Percentiles rank a stretch among this genome's conserved stretches.
phyloP scores from a whole-genome alignment of 2,888 invertebrate genomes.

The Rambutsinella grinnellia region DNA sequence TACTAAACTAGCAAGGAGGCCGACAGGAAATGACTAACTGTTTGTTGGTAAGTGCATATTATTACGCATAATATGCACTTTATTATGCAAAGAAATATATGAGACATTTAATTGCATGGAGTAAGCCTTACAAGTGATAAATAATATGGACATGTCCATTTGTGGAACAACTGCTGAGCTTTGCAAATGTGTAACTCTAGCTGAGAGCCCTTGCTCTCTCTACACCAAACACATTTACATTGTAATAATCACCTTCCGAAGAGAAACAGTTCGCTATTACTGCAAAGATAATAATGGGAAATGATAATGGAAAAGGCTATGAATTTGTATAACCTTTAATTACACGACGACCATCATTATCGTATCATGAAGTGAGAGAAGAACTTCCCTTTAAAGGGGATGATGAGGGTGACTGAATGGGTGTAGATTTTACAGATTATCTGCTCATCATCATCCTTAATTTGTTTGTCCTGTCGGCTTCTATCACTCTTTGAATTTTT shows the following conservation, averaged over 20 bases:
- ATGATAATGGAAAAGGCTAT: slow-evolving; percentile 39
- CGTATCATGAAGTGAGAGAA: slow-evolving; percentile 1
- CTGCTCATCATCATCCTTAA: slow-evolving; percentile 53
- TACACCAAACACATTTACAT: neutral
- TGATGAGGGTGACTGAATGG: slow-evolving; percentile 42
- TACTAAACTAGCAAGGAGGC: slow-evolving; percentile 23
- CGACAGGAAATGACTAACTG: slow-evolving; percentile 43
- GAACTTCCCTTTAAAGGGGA: slow-evolving; percentile 27
- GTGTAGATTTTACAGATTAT: slow-evolving; percentile 55
- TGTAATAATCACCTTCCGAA: neutral
- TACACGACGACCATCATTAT: slow-evolving; percentile 34
- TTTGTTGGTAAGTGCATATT: slow-evolving; percentile 6
- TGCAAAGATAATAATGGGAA: slow-evolving; percentile 2
- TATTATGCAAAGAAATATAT: slow-evolving; percentile 2
- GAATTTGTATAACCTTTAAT: slow-evolving; percentile 57
- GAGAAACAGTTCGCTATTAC: neutral
- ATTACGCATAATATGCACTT: slow-evolving; percentile 14
- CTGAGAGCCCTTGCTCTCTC: neutral
- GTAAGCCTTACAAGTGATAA: slow-evolving; percentile 28
- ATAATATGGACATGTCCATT: slow-evolving; percentile 49
- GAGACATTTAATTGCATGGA: slow-evolving; percentile 34
- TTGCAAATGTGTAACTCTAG: neutral
- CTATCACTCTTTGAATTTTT: slow-evolving; percentile 3
- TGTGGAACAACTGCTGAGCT: slow-evolving; percentile 50
- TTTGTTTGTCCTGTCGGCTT: slow-evolving; percentile 54